Base-by-base conservation (phyloP, 2,888 invertebrate species). In the Lacanobia oleracea region DNA sequence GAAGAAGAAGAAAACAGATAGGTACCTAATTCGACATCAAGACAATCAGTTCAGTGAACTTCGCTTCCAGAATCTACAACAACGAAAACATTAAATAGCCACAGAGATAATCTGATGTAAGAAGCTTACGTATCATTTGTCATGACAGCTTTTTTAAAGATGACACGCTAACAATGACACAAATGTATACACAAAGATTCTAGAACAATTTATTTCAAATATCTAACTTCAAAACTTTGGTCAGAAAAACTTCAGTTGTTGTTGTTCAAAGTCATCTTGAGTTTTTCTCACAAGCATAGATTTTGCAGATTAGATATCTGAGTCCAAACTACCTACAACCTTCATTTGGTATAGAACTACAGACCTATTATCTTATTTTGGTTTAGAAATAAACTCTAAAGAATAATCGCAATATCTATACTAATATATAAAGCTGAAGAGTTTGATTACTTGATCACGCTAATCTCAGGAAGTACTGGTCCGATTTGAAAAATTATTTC, bases 241-340 rank as follows among this genome's bases (percentile, higher is more conserved):
- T 43, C 33, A 7, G n/a, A 33, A 57, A 66, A 56, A n/a, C 9
- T 10, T 23, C 23, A 37, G 16, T 8, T n/a, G 51, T 51, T 64
- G 40, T 51, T 64, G 1, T n/a, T 51, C n/a, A 3, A 18, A 37
- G 65, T 50, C n/a, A 65, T 50, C 50, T 51, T 51, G 14, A 50
- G n/a, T 51, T 40, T 50, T 53, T 54, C 50, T 8, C 67, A 66
- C 50, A 40, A 23, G 2, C 7, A 66, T 1, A 66, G 53, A 53
- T 27, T 68, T 67, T n/a, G 16, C 50, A 51, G 50, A 40, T 50
- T 51, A 33, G 43, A 43, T 43, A 50, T n/a, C 23, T 10, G 1
- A 23, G 14, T 23, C 18, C 14, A 8, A 63, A 48, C 27, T 27
- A 27, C 27, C 27, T 27, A 27, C 27, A 27, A 27, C 27, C 27